Evolutionary conservation across 2,888 invertebrate species (phyloP), one percentile per base, ranked within the genome.

Genomic region (Caenorhabditis sp.): DNA sequence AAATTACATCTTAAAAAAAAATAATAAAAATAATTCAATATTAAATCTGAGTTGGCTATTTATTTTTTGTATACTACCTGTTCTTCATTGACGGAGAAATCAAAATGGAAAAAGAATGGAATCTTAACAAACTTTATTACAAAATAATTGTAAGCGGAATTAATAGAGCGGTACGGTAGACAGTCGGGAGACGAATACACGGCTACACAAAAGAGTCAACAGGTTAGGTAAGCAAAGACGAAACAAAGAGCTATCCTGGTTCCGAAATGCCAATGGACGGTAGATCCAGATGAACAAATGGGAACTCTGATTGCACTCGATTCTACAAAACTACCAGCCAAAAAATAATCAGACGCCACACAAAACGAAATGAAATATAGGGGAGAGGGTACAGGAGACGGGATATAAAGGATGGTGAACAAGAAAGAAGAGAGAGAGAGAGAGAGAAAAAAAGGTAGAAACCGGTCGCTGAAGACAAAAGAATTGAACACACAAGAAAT

Each of bases 401-500:
- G 40, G 22, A 35, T 40, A 40, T 40, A 40, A 13, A 13, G 13
- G 13, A 40, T 2, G 40, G 18, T 37, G 37, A 53, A 56, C 44
- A 37, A 61, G 26, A 50, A 62, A 22, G 26, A 28, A 37, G 22
- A 58, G 22, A 51, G 35, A 24, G 20, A 15, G 24, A 5, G 35
- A 37, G 8, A 37, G 40, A 55, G 53, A 26, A 32, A 32, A 32
- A 32, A 15, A 26, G n/a, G 28, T 55, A 78, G 55, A 80, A 72
- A 80, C 80, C 80, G 72, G 80, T 80, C 64, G 68, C 53, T 62
- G 71, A 68, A n/a, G n/a, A n/a, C n/a, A n/a, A n/a, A n/a, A n/a
- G n/a, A 68, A 68, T 70, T 78, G 56, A 72, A 72, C 67, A 80
- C 71, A 80, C 71, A n/a, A n/a, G n/a, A 80, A 67, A 71, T 74